Evolutionary conservation across 1,140 invertebrate genomes (phyloP), one percentile per base, ranked within the genome.

Genomic region (Metopolophium dirhodum): DNA sequence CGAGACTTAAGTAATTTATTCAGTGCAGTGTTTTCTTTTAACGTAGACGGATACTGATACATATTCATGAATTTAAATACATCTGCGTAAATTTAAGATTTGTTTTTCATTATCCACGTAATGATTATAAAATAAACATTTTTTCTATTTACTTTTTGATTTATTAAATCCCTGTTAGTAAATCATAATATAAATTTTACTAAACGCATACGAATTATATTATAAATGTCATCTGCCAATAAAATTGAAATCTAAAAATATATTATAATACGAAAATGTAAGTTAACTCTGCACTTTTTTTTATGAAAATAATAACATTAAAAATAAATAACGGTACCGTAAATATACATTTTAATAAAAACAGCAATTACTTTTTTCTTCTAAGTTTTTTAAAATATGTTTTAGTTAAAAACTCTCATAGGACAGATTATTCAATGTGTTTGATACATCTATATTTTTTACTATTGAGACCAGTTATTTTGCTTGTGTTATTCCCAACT

Each of bases 11-110:
- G 30, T 88, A 88, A 49, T 88, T 49, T 51, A 88, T n/a, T 88
- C 86, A n/a, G 7, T n/a, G 30, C 18, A 51, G 26, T 88, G 30
- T 88, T 88, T 88, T 88, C 45, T 88, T 88, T 88, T 51, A 88
- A n/a, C 86, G 47, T 51, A 49, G 86, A 88, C n/a, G 30, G 26
- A 88, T 88, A 86, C 22, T 86, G 23, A 26, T 86, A 45, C 85
- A 86, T 51, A 88, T 88, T 88, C 47, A 88, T 88, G 86, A 88
- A 88, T 88, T 51, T 68, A 68, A 68, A 68, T 68, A 11, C 30
- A 88, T 88, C 30, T 88, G n/a, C 18, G 86, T n/a, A 88, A 35
- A 51, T 49, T 88, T 51, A 88, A 88, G 45, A 88, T 88, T 88
- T 88, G 30, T 20, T 51, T 88, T 30, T 51, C 86, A 88, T 88